phyloP scores from a whole-genome alignment of 2,113 vertebrate species.

The Sylvietta virens region DNA sequence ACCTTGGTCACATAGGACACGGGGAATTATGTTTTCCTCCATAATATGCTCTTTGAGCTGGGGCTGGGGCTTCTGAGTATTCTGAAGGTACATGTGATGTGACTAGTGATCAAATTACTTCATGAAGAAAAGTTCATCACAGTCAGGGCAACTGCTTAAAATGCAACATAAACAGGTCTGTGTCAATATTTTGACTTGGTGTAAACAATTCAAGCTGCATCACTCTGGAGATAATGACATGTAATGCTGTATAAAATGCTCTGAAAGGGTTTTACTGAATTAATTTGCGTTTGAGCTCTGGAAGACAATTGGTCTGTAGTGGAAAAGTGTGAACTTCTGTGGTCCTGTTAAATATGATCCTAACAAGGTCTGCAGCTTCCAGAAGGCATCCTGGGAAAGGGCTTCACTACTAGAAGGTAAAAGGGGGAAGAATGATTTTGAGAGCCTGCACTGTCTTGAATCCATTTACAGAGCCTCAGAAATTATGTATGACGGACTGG shows the following conservation, averaged over 20 bases:
- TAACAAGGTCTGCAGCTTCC: background rate
- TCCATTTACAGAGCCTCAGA: background rate
- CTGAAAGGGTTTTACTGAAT: background rate
- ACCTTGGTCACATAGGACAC: background rate
- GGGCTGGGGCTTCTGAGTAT: background rate
- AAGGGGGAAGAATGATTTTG: background rate
- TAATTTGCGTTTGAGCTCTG: background rate
- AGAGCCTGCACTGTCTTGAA: background rate
- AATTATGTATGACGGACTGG: background rate
- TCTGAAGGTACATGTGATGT: background rate
- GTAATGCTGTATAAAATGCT: background rate
- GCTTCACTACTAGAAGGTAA: background rate
- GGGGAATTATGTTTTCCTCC: background rate
- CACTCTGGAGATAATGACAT: background rate
- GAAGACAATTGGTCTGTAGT: background rate
- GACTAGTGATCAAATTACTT: background rate
- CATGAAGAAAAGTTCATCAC: background rate
- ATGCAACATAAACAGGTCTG: slow-evolving; percentile 11
- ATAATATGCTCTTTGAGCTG: background rate
- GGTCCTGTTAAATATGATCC: background rate
- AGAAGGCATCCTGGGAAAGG: background rate
- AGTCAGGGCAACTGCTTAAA: slow-evolving; percentile 19
- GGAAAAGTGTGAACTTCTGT: background rate
- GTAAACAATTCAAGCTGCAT: slow-evolving; percentile 24
- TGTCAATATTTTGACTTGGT: slow-evolving; percentile 3